phyloP scores from a whole-genome alignment of 2,888 invertebrate species.

The Ptychoptera contaminata region DNA sequence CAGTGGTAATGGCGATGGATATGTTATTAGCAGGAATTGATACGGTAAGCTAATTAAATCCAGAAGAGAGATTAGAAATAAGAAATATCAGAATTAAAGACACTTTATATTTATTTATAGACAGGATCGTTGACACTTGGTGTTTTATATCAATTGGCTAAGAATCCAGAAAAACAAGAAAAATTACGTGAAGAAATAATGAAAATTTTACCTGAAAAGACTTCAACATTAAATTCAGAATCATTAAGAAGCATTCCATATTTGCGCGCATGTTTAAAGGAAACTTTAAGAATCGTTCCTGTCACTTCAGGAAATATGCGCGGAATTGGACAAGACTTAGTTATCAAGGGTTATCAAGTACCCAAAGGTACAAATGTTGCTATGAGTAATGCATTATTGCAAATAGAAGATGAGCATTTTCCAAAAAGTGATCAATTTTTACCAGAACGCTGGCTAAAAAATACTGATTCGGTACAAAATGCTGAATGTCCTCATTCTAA shows the following conservation, averaged over 20 bases:
- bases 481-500: conserved; percentile 7
- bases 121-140: conserved; percentile 31
- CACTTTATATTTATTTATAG: conserved; percentile 12
- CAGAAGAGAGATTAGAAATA: not conserved
- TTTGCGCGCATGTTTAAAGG: conserved; percentile 59
- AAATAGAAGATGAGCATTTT: conserved; percentile 40
- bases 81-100: too few relatives aligned
- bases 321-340: conserved; percentile 36
- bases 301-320: conserved; percentile 41
- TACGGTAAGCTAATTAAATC: conserved; percentile 36
- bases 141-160: conserved; percentile 43
- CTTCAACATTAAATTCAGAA: conserved; percentile 28
- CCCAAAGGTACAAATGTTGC: conserved; percentile 38
- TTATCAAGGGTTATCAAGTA: conserved; percentile 45
- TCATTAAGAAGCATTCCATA: conserved; percentile 37
- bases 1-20: conserved; percentile 50
- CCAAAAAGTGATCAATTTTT: conserved; percentile 39
- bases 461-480: not conserved
- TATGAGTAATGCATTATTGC: conserved; percentile 44
- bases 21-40: conserved; percentile 56
- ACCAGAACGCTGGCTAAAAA: conserved; percentile 51
- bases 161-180: conserved; percentile 44
- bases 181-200: conserved; percentile 41
- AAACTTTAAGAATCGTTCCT: conserved; percentile 47
- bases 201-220: conserved; percentile 27